phyloP scores from a whole-genome alignment of 2,797 vertebrate genomes.

The Lateolabrax maculatus region DNA sequence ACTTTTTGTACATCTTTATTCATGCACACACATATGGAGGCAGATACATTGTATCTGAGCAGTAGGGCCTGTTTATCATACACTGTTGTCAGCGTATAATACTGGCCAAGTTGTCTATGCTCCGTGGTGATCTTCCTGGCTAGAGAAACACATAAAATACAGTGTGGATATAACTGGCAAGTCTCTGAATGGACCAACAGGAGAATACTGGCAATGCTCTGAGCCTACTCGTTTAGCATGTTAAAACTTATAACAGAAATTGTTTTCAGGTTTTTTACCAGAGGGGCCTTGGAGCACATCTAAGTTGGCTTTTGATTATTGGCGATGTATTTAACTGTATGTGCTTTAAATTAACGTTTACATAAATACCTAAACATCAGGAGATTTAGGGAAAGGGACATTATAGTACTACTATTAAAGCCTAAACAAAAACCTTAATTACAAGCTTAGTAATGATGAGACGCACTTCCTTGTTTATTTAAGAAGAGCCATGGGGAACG shows the following conservation, averaged over 20 bases:
- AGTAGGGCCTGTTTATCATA: conserved; percentile 15
- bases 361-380: conserved; percentile 29
- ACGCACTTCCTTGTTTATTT: conserved; percentile 36
- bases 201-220: conserved; percentile 3
- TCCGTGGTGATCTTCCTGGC: conserved; percentile 21
- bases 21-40: conserved; percentile 3
- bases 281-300: neutral
- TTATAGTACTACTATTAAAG: conserved; percentile 19
- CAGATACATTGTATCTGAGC: conserved; percentile 8
- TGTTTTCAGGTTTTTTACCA: conserved; percentile 23
- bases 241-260: conserved; percentile 31
- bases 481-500: conserved; percentile 11
- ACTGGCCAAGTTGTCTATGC: conserved; percentile 2
- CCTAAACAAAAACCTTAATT: conserved; percentile 41
- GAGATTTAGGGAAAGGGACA: neutral
- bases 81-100: conserved; percentile 14
- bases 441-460: conserved; percentile 33
- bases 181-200: conserved; percentile 8
- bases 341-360: conserved; percentile 41
- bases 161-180: neutral
- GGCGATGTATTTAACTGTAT: conserved; percentile 6
- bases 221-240: conserved; percentile 9
- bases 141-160: conserved; percentile 15
- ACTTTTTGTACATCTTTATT: conserved; percentile 17
- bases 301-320: conserved; percentile 12